Base-by-base conservation (phyloP, 2,113 vertebrate genomes). In the Labeo catla region DNA sequence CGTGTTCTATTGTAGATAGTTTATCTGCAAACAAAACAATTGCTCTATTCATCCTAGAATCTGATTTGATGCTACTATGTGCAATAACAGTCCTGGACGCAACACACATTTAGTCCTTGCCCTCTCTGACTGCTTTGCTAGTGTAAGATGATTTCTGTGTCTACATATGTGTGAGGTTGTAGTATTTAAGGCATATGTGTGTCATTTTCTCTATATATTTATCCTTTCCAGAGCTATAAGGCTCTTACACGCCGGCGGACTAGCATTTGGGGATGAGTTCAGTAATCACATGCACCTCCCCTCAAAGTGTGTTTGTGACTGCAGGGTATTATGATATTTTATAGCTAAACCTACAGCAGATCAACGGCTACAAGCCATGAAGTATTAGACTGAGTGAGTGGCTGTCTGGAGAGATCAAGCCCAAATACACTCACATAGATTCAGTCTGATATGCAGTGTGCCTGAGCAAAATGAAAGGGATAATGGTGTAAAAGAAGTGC, bases 311-410 rank as follows among this genome's bases (percentile, higher is more conserved):
- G 79, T 28, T 47, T 49, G 59, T 8, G 78, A 47, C 39, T 28
- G 43, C 78, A 19, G 59, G 59, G 79, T 49, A 66, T 81, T 81
- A 81, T 8, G 5, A 45, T 81, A 19, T 81, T 81, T 81, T 65
- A 81, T 49, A 49, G 59, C 59, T 81, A 65, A 81, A 81, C 79
- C 79, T 65, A 81, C 79, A 65, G 43, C 7, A 65, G 79, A 65
- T 81, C 59, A 81, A 10, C 43, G 43, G 59, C 59, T 66, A 47
- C 43, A 81, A 81, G 59, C 59, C 21, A 49, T 49, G 1, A 47
- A 49, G 79, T 81, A 81, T 66, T 66, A 81, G 43, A 49, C 23
- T 65, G 21, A 61, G 21, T 61, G 45, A 81, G 13, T 28, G 59
- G 28, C 4, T 23, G 13, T 49, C 12, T 16, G n/a, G 21, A 65